Evolutionary conservation across 2,888 invertebrate genomes (phyloP), one percentile per base, ranked within the genome.

Genomic region (Psylliodes chrysocephalus): DNA sequence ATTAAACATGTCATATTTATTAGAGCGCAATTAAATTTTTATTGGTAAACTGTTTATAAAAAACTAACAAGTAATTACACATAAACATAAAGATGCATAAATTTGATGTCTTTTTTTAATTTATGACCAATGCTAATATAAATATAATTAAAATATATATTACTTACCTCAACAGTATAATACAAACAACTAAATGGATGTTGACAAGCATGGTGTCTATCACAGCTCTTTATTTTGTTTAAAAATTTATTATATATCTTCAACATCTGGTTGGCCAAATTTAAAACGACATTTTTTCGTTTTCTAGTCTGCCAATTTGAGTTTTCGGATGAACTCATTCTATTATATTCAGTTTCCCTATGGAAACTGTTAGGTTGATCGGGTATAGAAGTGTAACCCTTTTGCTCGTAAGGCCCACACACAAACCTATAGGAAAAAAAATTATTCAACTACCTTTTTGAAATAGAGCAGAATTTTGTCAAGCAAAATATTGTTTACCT

Each of bases 101-200:
- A n/a, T n/a, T n/a, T n/a, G n/a, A n/a, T n/a, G n/a, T n/a, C n/a
- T n/a, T n/a, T n/a, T n/a, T n/a, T n/a, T n/a, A n/a, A n/a, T n/a
- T n/a, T n/a, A n/a, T n/a, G n/a, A n/a, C n/a, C n/a, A n/a, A n/a
- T n/a, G n/a, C n/a, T n/a, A n/a, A n/a, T n/a, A n/a, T n/a, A n/a
- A n/a, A n/a, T n/a, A n/a, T n/a, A n/a, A n/a, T n/a, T n/a, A n/a
- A n/a, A n/a, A n/a, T n/a, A n/a, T n/a, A n/a, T n/a, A 5, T 42
- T 22, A 66, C 68, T 66, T 69, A 87, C 88, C 77, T 82, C 80
- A 70, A 89, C 69, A 49, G 86, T 80, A 75, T 90, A 88, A 76
- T 85, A 84, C 18, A 85, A 69, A 77, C 91, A 91, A 76, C 88
- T 87, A 64, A 86, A 81, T 15, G 86, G 85, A 80, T 91, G 91